Evolutionary conservation across 2,113 vertebrate species (phyloP).

Genomic region (Vanacampus margaritifer): DNA sequence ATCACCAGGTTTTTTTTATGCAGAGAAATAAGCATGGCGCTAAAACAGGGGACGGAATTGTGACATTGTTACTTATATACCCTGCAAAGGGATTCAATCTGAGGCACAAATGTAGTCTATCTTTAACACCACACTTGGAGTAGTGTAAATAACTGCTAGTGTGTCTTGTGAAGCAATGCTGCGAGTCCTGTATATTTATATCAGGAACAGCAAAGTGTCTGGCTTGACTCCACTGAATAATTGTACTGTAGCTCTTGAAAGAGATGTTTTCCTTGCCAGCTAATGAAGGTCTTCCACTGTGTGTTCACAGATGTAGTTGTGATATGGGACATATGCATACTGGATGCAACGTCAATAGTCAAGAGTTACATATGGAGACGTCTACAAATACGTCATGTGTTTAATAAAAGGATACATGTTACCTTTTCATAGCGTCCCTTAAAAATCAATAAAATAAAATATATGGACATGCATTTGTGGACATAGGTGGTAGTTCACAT

Average conservation of each 20-base stretch:
- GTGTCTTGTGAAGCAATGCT: conserved; percentile 45
- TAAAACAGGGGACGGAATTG: neutral
- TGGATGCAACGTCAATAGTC: neutral
- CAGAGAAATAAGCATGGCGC: neutral
- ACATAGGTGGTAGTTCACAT: too few species aligned
- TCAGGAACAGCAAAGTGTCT: conserved; percentile 66
- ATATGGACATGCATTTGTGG: too few species aligned
- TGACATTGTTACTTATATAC: too few species aligned
- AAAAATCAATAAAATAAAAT: too few species aligned
- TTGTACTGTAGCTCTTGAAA: conserved; percentile 71
- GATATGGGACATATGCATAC: conserved; percentile 13
- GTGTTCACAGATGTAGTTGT: conserved; percentile 9
- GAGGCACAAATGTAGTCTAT: conserved; percentile 15
- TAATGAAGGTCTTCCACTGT: conserved; percentile 65
- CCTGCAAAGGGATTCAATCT: neutral
- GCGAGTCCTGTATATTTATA: conserved; percentile 60
- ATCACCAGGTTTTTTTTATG: neutral
- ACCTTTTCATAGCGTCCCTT: too few species aligned
- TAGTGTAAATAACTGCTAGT: conserved; percentile 67
- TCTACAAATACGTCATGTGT: conserved; percentile 2
- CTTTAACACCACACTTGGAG: conserved; percentile 38
- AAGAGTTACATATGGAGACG: conserved; percentile 1
- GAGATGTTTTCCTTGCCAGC: conserved; percentile 71
- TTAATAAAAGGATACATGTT: neutral
- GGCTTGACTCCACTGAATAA: conserved; percentile 75